phyloP scores from a whole-genome alignment of 2,888 invertebrate species.

The Apamea epomidion region DNA sequence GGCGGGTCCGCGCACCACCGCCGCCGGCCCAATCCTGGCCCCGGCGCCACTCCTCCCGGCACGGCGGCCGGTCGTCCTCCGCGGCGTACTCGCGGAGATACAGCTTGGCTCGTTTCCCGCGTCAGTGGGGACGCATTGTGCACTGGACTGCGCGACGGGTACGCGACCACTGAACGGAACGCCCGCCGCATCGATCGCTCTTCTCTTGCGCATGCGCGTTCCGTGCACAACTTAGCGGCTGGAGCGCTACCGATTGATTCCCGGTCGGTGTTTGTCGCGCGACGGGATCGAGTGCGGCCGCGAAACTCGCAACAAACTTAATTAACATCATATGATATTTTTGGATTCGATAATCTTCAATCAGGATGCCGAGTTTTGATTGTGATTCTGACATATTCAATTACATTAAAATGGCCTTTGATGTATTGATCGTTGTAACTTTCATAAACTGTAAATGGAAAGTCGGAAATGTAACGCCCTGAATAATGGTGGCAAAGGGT shows the following conservation, averaged over 20 bases:
- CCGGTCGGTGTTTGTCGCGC: constrained; percentile 65
- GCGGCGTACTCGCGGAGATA: constrained; percentile 90
- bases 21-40: constrained; percentile 78
- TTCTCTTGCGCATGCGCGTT: constrained; percentile 79
- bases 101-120: constrained; percentile 89
- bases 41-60: constrained; percentile 89
- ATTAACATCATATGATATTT: constrained; percentile 68
- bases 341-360: constrained; percentile 46
- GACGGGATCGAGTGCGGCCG: constrained; percentile 61
- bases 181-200: constrained; percentile 84
- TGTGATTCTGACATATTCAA: constrained; percentile 41
- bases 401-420: constrained; percentile 32
- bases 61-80: constrained; percentile 90
- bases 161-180: constrained; percentile 87
- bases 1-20: constrained; percentile 90
- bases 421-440: constrained; percentile 50
- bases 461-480: constrained; percentile 10
- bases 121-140: constrained; percentile 86
- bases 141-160: constrained; percentile 86
- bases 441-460: background rate
- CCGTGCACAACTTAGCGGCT: constrained; percentile 75
- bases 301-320: constrained; percentile 62
- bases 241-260: constrained; percentile 79
- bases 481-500: background rate
- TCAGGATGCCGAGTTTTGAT: constrained; percentile 48